Evolutionary conservation across 2,113 vertebrate genomes (phyloP).

Genomic region (Melanotaenia duboulayi): DNA sequence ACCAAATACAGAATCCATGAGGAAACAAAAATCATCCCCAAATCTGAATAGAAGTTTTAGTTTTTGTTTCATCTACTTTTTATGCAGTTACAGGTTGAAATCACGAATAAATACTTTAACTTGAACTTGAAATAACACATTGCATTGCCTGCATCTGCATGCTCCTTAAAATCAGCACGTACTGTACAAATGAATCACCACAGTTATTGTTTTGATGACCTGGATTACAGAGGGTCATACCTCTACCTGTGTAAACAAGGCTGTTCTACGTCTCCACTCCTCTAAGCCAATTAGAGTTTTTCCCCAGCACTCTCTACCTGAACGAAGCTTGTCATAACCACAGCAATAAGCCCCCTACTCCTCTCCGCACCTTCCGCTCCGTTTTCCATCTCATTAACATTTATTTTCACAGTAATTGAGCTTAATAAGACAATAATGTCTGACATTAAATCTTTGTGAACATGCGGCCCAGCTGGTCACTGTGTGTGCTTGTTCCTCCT

Average conservation of each 20-base stretch:
- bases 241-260: conserved; percentile 70
- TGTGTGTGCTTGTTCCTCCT: conserved; percentile 57
- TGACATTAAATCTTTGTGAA: conserved; percentile 81
- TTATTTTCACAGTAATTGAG: conserved; percentile 86
- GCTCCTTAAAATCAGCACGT: conserved; percentile 24
- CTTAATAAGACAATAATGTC: conserved; percentile 87
- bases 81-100: too few relatives aligned
- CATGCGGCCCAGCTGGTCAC: conserved; percentile 66
- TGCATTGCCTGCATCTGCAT: neutral
- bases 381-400: conserved; percentile 93
- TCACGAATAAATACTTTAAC: too few relatives aligned
- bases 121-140: neutral
- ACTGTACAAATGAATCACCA: conserved; percentile 13
- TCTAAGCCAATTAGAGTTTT: conserved; percentile 63
- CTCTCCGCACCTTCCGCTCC: conserved; percentile 63
- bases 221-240: conserved; percentile 55
- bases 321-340: conserved; percentile 46
- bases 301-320: conserved; percentile 30
- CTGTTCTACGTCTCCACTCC: conserved; percentile 44
- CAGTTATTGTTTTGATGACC: conserved; percentile 44
- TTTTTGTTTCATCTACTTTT: neutral
- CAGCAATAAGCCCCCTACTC: conserved; percentile 30
- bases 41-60: neutral
- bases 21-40: neutral
- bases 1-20: neutral